A percentile compares a stretch with the other conserved stretches of the same genome.
Conservation (phyloP, 1,140 invertebrate genomes). For the Lasaia peninsularis region DNA sequence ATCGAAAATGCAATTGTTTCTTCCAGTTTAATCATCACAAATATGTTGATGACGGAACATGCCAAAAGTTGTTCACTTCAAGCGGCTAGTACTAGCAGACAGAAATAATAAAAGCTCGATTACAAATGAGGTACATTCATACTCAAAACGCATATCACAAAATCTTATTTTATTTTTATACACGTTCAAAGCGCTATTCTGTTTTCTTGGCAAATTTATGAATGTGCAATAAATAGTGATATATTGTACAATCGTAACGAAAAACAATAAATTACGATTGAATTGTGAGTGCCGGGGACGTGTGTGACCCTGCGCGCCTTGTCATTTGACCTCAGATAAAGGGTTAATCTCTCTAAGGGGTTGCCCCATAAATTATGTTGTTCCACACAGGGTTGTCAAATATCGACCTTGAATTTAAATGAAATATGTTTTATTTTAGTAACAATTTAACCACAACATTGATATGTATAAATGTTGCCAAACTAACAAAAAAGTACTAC, state of each 20-base stretch:
- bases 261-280: conserved; percentile 65
- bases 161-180: neutral
- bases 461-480: too few species aligned
- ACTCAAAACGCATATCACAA: neutral
- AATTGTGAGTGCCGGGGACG: conserved; percentile 42
- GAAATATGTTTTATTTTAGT: too few species aligned
- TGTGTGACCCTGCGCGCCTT: conserved; percentile 39
- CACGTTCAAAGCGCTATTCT: conserved; percentile 9
- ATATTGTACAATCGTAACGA: conserved; percentile 34
- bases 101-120: too few species aligned
- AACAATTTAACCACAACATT: too few species aligned
- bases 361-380: conserved; percentile 72
- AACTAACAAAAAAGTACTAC: too few species aligned
- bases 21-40: too few species aligned
- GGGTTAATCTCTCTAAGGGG: conserved; percentile 68
- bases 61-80: too few species aligned
- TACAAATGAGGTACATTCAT: neutral
- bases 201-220: conserved; percentile 16
- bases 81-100: too few species aligned
- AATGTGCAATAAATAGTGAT: conserved; percentile 24
- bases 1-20: too few species aligned
- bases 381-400: conserved; percentile 43
- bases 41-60: too few species aligned
- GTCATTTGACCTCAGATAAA: conserved; percentile 64
- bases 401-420: too few species aligned